Conservation (phyloP, 2,113 vertebrate species). For the Piaya cayana region DNA sequence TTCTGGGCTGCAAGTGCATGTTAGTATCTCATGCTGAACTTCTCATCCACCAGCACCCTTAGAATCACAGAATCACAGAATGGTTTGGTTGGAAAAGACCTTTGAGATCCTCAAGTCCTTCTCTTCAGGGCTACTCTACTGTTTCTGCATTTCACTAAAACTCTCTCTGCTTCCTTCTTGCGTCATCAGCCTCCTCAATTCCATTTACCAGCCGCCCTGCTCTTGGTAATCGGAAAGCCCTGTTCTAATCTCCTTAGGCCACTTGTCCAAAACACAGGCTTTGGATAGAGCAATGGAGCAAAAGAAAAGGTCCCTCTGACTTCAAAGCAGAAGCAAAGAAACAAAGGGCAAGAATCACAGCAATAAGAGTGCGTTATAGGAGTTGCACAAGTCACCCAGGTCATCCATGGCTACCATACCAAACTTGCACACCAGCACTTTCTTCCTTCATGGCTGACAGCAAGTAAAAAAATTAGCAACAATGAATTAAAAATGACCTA, state of each 20-base stretch:
- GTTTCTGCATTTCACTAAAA: background rate
- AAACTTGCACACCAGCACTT: rapidly evolving
- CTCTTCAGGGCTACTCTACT: background rate
- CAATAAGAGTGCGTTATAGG: rapidly evolving
- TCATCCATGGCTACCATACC: background rate
- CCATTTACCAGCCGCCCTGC: background rate
- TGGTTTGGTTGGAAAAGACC: too few relatives aligned
- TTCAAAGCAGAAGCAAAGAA: background rate
- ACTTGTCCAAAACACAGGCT: background rate
- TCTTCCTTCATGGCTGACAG: background rate
- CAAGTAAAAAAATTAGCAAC: background rate
- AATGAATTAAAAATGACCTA: background rate
- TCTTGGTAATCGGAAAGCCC: background rate
- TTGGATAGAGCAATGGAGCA: background rate
- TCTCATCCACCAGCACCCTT: too few relatives aligned
- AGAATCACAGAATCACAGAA: too few relatives aligned
- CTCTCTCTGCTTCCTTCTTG: background rate
- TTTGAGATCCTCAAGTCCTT: too few relatives aligned
- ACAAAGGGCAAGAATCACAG: too few relatives aligned
- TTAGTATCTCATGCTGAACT: too few relatives aligned
- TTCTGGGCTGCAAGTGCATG: too few relatives aligned
- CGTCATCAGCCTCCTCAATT: background rate
- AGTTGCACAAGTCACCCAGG: background rate
- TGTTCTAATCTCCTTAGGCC: background rate
- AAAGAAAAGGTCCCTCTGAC: background rate